phyloP scores from a whole-genome alignment of 2,888 invertebrate species.

The Napeogenes inachia region DNA sequence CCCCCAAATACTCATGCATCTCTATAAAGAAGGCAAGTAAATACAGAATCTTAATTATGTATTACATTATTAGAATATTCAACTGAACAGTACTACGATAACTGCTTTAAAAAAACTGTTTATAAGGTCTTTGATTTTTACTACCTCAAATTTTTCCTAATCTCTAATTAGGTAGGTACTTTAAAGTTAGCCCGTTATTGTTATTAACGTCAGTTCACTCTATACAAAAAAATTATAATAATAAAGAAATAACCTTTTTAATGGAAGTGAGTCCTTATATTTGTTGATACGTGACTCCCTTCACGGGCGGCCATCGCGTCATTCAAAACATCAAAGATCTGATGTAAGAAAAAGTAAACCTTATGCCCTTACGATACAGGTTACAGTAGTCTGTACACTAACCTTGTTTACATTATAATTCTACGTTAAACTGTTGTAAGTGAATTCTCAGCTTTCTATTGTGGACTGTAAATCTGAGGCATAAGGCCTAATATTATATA shows the following conservation, averaged over 20 bases:
- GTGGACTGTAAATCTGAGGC: accelerated
- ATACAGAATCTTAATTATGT: too few species aligned
- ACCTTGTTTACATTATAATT: conserved; percentile 31
- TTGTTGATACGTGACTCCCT: conserved; percentile 39
- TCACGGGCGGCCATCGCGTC: conserved; percentile 32
- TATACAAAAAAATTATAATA: not conserved
- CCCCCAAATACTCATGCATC: too few species aligned
- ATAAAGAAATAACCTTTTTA: not conserved
- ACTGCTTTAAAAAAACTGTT: too few species aligned
- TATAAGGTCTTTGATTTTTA: too few species aligned
- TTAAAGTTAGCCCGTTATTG: too few species aligned
- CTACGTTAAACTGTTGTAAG: conserved; percentile 31
- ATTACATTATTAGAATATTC: too few species aligned
- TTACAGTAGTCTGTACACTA: conserved; percentile 7
- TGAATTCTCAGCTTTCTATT: conserved; percentile 3
- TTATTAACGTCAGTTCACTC: too few species aligned
- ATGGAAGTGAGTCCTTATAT: conserved; percentile 1
- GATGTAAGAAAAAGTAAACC: conserved; percentile 10
- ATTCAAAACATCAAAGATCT: conserved; percentile 24
- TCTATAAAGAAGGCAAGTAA: too few species aligned
- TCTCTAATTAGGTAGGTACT: too few species aligned
- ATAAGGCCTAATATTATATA: conserved; percentile 20
- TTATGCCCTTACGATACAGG: not conserved
- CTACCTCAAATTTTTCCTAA: too few species aligned
- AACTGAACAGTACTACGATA: too few species aligned